Evolutionary conservation across 2,888 invertebrate genomes (phyloP).

Genomic region (Plagiodera versicolora): DNA sequence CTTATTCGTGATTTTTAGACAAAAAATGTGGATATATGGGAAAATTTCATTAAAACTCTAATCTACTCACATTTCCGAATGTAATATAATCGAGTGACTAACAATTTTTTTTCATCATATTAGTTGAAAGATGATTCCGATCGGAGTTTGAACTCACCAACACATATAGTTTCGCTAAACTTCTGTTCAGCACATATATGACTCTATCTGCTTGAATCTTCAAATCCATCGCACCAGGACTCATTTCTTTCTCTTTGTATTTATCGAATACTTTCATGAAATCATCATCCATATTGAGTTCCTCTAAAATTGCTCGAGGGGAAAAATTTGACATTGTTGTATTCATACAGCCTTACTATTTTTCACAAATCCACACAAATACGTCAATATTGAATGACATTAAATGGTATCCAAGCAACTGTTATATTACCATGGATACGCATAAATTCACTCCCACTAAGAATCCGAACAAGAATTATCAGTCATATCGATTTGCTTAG

Average conservation of each 20-base stretch:
- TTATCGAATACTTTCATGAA: conserved; percentile 20
- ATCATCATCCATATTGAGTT: conserved; percentile 22
- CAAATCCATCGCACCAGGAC: conserved; percentile 53
- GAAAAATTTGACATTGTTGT: conserved; percentile 20
- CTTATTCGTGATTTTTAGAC: too few relatives aligned
- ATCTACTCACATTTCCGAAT: too few relatives aligned
- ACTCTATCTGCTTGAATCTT: conserved; percentile 62
- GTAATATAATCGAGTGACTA: too few relatives aligned
- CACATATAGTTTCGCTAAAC: conserved; percentile 20
- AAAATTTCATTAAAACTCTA: too few relatives aligned
- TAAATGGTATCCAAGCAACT: background rate
- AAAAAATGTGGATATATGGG: too few relatives aligned
- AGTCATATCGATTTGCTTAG: background rate
- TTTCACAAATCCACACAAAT: background rate
- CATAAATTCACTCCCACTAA: background rate
- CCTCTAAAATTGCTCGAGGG: conserved; percentile 13
- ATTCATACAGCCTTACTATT: background rate
- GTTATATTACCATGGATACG: background rate
- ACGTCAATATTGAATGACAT: background rate
- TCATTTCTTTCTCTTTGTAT: conserved; percentile 26
- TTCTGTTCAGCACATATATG: conserved; percentile 38
- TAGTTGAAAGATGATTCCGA: background rate
- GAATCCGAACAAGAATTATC: background rate
- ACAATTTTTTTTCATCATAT: too few relatives aligned
- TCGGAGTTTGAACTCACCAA: conserved; percentile 12